Evolutionary conservation across 2,888 invertebrate genomes (phyloP), one percentile per base, ranked within the genome.

Genomic region (Pseudoips prasinana): DNA sequence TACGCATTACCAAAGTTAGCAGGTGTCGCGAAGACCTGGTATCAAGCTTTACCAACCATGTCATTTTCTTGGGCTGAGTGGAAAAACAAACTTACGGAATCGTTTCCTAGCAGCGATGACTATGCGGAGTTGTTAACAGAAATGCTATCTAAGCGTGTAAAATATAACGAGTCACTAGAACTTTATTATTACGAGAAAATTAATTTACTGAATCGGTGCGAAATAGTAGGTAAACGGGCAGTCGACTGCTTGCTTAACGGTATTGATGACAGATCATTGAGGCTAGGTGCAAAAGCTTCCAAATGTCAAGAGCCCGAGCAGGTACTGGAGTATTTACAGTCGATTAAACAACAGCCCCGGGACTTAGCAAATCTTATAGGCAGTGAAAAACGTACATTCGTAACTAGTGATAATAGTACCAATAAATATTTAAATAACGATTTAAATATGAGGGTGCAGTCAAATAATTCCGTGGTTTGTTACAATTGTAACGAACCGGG

Each of bases 111-210:
- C 0, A 27, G 22, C 23, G 33, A 33, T 8, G 27, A 33, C 3
- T 33, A 33, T 17, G 33, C 26, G 0, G 26, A 27, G 9, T 1
- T 33, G 1, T 10, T 33, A 6, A 34, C 31, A 1, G 48, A 48
- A 8, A 48, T 48, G 48, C 19, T 48, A 7, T 29, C 24, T 2
- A 37, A 35, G 17, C 14, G 29, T 2, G 42, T 23, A 0, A 33
- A 32, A 25, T 46, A 26, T 26, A 34, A 34, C 1, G 45, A 49
- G 1, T 33, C 35, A 2, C 31, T 50, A 22, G 44, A 50, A 22
- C 10, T 30, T 10, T 50, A 45, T 25, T 50, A 33, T 27, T 46
- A 41, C 28, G 37, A 48, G n/a, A n/a, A n/a, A 11, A 34, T 42
- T 23, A 35, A 29, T 19, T 8, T 42, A 7, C 20, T 50, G 20